Evolutionary conservation across 2,113 vertebrate species (phyloP), one percentile per base, ranked within the genome.

Genomic region (Meriones unguiculatus): DNA sequence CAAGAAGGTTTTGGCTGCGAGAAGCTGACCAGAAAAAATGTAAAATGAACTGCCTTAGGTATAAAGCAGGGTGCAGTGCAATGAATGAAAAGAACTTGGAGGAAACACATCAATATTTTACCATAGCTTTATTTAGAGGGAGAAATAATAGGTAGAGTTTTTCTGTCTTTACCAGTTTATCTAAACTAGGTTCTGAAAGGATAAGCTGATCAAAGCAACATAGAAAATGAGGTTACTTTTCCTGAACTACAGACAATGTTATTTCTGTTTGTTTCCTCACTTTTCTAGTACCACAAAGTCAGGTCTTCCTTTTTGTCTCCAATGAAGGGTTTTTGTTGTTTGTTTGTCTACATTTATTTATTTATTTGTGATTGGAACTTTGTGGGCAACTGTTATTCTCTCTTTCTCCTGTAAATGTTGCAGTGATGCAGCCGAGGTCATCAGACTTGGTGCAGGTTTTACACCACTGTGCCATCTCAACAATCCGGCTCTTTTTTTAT

Each of bases 1-100:
- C 75, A 87, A 84, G 67, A 87, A 90, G 67, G 38, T 73, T 84
- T 76, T 88, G 75, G 57, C 30, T 95, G 89, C 80, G 81, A 92
- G 76, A 94, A 18, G 20, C 10, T n/a, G 57, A 32, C 78, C n/a
- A 41, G 59, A 11, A n/a, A 70, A 82, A 95, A 95, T 90, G 84
- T 57, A 81, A 91, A 93, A 80, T 65, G 67, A 90, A 91, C 90
- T 57, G 46, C 65, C 38, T 75, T 7, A 35, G 25, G 24, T 91
- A 72, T 87, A 80, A 92, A 73, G 0, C 41, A 65, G 80, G 70
- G 57, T 28, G 1, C 22, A 28, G n/a, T 87, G 86, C 6, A 69
- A 64, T 41, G 57, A 73, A 30, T 17, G 46, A 84, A 7, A 84
- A 92, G 80, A 72, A 35, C 11, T 91, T 72, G 28, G 52, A 81